Base-by-base conservation (phyloP, 53 echinoderm and acorn worm species). In the Paracentrotus lividus region DNA sequence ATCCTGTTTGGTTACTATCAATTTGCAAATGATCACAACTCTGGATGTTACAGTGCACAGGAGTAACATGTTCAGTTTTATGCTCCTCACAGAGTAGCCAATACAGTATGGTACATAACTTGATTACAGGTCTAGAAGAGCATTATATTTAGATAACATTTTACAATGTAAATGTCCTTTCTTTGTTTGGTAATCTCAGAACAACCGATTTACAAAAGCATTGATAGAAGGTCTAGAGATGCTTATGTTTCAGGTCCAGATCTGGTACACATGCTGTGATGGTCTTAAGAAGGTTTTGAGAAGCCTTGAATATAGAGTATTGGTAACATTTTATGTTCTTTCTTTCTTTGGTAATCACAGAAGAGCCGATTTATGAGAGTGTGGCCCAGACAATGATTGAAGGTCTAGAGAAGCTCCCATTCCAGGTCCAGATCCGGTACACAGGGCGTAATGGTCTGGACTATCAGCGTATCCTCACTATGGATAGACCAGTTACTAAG, bases 401-500 rank as follows among this genome's bases (percentile, higher is more conserved):
- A 26, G 99, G 99, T 24, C 45, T 97, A 47, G 97, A 99, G 88
- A 92, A 78, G 26, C 94, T 99, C 5, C 99, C 99, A 60, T 99
- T 99, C 95, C 99, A 99, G 88, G 93, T 99, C 60, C 96, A 97
- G 58, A 96, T 99, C 93, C 93, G 87, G 20, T 99, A 95, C 85
- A 96, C 94, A 23, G 97, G 96, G 23, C 92, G 96, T n/a, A 95
- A 97, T 47, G 99, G 97, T 42, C 95, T 93, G 15, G 93, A 97
- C 87, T 96, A 95, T 55, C 95, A 97, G 33, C 55, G 99, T 7
- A 92, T 97, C 93, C 96, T 99, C 76, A 99, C 96, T 49, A 96
- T 97, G 97, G 96, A 99, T 14, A 95, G 95, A 87, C 99, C 99
- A 32, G 94, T 99, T 64, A 97, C 97, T 36, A 96, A 97, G 76